Evolutionary conservation across 2,888 invertebrate species (phyloP), one percentile per base, ranked within the genome.

Genomic region (Athetis lepigone): DNA sequence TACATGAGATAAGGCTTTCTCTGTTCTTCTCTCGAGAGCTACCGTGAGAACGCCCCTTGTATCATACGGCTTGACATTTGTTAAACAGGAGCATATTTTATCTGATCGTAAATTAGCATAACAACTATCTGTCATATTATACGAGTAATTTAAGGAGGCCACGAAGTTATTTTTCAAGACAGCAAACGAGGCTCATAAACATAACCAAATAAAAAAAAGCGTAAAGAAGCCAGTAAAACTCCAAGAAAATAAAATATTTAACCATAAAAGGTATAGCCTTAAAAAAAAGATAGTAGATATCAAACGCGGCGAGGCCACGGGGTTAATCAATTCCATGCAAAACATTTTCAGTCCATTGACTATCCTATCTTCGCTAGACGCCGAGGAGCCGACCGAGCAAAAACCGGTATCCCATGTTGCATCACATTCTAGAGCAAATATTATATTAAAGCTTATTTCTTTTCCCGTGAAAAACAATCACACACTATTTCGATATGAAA

Each of bases 1-100:
- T 94, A 91, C 87, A 85, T 85, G 85, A 91, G 94, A 94, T 94
- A 94, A 93, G 88, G 90, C 92, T 93, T 92, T 93, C 91, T 90
- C 92, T 85, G 85, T 83, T 87, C 88, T 84, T 88, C 89, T 87
- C 82, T 88, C 73, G 80, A 87, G 86, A 88, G 93, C 94, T 92
- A 92, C 94, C 92, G 94, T 94, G 93, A 92, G 94, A 93, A 91
- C 84, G 79, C 77, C 83, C 81, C 82, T 87, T 67, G 80, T 85
- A 84, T 85, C 84, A 87, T 84, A 81, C 82, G 78, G 82, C 85
- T 83, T 87, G 85, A 90, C 88, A 88, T 90, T 90, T 86, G 85
- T 87, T 82, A 87, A 90, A 89, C 87, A 90, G 87, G 85, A 88
- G 88, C 87, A 82, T 78, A 74, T 80, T 74, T 82, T 83, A 87